Evolutionary conservation across 2,113 vertebrate species (phyloP).

Genomic region (Pao palembangensis): DNA sequence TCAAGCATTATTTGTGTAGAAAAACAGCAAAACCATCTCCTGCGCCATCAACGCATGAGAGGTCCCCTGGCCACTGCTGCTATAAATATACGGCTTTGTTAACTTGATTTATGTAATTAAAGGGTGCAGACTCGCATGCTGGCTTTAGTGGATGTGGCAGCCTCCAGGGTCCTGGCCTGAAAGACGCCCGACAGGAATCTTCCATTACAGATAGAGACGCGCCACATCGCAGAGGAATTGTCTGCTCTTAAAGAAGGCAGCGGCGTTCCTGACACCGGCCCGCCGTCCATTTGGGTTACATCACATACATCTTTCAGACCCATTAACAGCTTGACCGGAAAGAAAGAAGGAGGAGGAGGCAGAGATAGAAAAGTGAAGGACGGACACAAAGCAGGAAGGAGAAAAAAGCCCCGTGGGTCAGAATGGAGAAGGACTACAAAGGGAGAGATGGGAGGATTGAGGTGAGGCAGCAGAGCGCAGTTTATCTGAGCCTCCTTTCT

Average conservation of each 20-base stretch:
- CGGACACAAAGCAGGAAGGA: slow-evolving; percentile 7
- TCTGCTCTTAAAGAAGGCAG: slow-evolving; percentile 10
- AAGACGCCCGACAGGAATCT: neutral
- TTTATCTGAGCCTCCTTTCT: slow-evolving; percentile 57
- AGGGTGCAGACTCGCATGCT: too few relatives aligned
- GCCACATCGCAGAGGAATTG: slow-evolving; percentile 8
- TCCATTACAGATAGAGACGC: slow-evolving; percentile 13
- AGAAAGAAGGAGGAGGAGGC: slow-evolving; percentile 19
- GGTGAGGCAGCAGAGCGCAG: slow-evolving; percentile 43
- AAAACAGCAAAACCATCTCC: neutral
- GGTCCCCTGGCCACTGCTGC: neutral
- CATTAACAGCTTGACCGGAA: slow-evolving; percentile 46
- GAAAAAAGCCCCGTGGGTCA: slow-evolving; percentile 12
- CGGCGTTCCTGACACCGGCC: slow-evolving; percentile 44
- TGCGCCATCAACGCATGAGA: neutral
- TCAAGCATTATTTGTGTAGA: too few relatives aligned
- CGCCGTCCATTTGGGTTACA: slow-evolving; percentile 63
- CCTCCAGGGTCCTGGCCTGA: neutral
- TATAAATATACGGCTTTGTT: too few relatives aligned
- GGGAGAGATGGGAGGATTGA: slow-evolving; percentile 28
- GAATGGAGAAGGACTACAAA: slow-evolving; percentile 22
- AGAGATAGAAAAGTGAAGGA: slow-evolving; percentile 21
- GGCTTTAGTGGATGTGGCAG: neutral
- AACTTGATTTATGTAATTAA: too few relatives aligned
- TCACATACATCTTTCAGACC: slow-evolving; percentile 64